phyloP scores from a whole-genome alignment of 2,888 invertebrate species.

The Aleiodes alternator region DNA sequence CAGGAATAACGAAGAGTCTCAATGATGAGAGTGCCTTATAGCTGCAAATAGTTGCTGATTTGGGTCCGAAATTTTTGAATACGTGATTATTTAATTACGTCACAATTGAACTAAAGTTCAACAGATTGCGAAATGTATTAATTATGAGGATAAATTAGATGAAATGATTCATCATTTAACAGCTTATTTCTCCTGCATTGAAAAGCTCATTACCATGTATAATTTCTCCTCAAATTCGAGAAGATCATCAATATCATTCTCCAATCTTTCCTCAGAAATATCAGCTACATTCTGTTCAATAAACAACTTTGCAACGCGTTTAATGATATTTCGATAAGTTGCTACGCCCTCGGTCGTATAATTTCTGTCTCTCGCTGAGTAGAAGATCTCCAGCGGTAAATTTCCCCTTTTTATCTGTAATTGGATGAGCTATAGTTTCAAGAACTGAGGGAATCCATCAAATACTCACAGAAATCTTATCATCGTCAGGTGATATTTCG shows the following conservation, averaged over 20 bases:
- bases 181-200: neutral
- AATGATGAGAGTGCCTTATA: too few species aligned
- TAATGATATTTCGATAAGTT: slow-evolving; percentile 51
- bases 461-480: too few species aligned
- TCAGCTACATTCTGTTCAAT: slow-evolving; percentile 50
- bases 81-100: too few species aligned
- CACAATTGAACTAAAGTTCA: too few species aligned
- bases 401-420: slow-evolving; percentile 35
- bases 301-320: slow-evolving; percentile 50
- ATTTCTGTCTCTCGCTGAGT: slow-evolving; percentile 39
- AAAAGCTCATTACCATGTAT: slow-evolving; percentile 37
- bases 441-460: too few species aligned
- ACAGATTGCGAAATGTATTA: too few species aligned
- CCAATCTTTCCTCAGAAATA: slow-evolving; percentile 50
- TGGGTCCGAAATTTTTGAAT: too few species aligned
- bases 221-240: slow-evolving; percentile 56
- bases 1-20: too few species aligned
- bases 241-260: slow-evolving; percentile 56
- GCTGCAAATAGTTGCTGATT: too few species aligned
- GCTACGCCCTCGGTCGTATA: slow-evolving; percentile 48
- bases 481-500: neutral
- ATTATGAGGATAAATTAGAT: too few species aligned
- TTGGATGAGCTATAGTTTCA: neutral
- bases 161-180: neutral
- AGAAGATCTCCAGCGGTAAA: slow-evolving; percentile 43